A percentile compares a stretch with the other conserved stretches of the same genome.
phyloP scores from a whole-genome alignment of 2,797 vertebrate species.

The Leptatherina wallacei region DNA sequence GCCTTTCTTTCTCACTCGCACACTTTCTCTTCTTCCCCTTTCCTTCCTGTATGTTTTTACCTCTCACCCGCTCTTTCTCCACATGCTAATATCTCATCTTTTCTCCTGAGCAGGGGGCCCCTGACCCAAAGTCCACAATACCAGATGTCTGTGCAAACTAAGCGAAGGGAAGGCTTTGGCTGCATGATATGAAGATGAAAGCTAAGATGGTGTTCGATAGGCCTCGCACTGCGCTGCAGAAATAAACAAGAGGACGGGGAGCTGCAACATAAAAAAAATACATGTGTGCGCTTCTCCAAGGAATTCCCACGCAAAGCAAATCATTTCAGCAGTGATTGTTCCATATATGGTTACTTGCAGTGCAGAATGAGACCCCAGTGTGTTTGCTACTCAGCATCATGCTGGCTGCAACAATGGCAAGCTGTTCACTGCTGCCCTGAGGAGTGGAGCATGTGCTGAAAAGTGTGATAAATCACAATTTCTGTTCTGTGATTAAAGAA shows the following conservation, averaged over 20 bases:
- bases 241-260: conserved; percentile 64
- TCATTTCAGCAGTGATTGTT: conserved; percentile 54
- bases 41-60: conserved; percentile 59
- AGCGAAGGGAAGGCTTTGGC: conserved; percentile 61
- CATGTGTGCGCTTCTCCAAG: conserved; percentile 44
- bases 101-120: conserved; percentile 50
- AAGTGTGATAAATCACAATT: conserved; percentile 68
- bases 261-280: conserved; percentile 28
- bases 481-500: conserved; percentile 69
- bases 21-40: conserved; percentile 63
- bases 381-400: conserved; percentile 50
- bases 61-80: conserved; percentile 52
- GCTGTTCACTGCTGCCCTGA: conserved; percentile 59
- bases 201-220: conserved; percentile 63
- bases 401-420: conserved; percentile 64
- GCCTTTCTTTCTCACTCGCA: conserved; percentile 47
- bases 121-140: conserved; percentile 64
- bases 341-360: conserved; percentile 55
- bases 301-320: conserved; percentile 68
- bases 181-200: conserved; percentile 69
- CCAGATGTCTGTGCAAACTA: conserved; percentile 73
- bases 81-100: conserved; percentile 72
- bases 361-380: conserved; percentile 46
- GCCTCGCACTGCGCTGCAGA: conserved; percentile 38
- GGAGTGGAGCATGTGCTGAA: conserved; percentile 38